Percentiles rank a stretch among this genome's conserved stretches.
phyloP scores from a whole-genome alignment of 2,888 invertebrate species.

The Enchytraeus crypticus region DNA sequence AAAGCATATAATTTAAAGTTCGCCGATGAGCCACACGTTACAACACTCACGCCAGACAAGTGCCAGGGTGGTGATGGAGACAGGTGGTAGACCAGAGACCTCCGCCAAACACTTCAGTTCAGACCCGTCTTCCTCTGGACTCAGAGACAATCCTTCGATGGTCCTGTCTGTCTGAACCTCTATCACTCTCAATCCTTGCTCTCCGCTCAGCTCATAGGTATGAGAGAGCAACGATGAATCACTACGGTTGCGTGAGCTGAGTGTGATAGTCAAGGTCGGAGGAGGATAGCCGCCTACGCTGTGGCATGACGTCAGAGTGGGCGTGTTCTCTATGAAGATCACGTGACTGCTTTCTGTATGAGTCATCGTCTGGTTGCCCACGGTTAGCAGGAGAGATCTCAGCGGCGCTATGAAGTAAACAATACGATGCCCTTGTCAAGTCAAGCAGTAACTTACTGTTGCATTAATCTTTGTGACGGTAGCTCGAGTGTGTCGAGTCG shows the following conservation, averaged over 20 bases:
- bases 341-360: neutral
- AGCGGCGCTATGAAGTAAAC: too few relatives aligned
- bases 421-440: too few relatives aligned
- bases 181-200: neutral
- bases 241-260: neutral
- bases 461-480: too few relatives aligned
- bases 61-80: neutral
- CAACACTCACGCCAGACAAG: neutral
- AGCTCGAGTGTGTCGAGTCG: too few relatives aligned
- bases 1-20: too few relatives aligned
- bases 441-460: too few relatives aligned
- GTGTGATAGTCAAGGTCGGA: neutral
- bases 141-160: neutral
- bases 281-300: constrained; percentile 1
- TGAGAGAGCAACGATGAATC: neutral
- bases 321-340: neutral
- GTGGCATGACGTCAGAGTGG: neutral
- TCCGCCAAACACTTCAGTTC: neutral
- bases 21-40: too few relatives aligned
- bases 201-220: neutral
- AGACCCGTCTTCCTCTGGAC: neutral
- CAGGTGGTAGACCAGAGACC: neutral
- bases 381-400: too few relatives aligned
- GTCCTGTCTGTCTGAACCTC: too few relatives aligned
- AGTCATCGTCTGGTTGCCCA: too few relatives aligned